Base-by-base conservation (phyloP, 2,888 invertebrate genomes). In the Drosophila macrospina region DNA sequence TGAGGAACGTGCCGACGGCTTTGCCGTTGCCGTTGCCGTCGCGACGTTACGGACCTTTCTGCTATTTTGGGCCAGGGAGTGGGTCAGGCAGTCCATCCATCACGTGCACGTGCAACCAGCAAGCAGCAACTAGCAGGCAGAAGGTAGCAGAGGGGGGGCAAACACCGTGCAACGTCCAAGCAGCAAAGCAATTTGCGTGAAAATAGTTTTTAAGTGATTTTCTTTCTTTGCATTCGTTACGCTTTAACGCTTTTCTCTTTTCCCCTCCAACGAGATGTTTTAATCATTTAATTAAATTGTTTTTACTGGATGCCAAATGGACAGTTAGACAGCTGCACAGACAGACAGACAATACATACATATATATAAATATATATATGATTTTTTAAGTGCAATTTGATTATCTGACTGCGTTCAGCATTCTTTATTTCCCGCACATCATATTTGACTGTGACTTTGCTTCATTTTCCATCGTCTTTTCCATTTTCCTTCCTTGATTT, bases 171-270 rank as follows among this genome's bases (percentile, higher is more conserved):
- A 41, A 59, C 32, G 39, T 54, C 26, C 61, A 39, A 45, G 28
- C 36, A 45, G 47, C 63, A 63, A 66, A 64, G 72, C 75, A 70
- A 86, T 82, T 86, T 86, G 69, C 65, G 69, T 73, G 75, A 80
- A 86, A 84, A 86, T 70, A 62, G 80, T 77, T 83, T 76, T 67
- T 74, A 81, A 86, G 78, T 83, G 83, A 77, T 86, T 80, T 63
- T 52, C 44, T 32, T n/a, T 44, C 44, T 32, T n/a, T 44, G 54
- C 60, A 59, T 57, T 62, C 44, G 57, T 57, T 34, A 55, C 64
- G 44, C 52, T 61, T 10, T 34, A 13, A 8, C 13, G 26, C 24
- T 28, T 30, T 15, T 32, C 36, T n/a, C 39, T 10, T 10, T 15
- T 4, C 3, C 10, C 8, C 24, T 20, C 28, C 5, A 4, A 36